These are phyloP conservation scores for Pica pica DNA, from an alignment of 2,113 vertebrate genomes.

Conservation along the genomic window DNA sequence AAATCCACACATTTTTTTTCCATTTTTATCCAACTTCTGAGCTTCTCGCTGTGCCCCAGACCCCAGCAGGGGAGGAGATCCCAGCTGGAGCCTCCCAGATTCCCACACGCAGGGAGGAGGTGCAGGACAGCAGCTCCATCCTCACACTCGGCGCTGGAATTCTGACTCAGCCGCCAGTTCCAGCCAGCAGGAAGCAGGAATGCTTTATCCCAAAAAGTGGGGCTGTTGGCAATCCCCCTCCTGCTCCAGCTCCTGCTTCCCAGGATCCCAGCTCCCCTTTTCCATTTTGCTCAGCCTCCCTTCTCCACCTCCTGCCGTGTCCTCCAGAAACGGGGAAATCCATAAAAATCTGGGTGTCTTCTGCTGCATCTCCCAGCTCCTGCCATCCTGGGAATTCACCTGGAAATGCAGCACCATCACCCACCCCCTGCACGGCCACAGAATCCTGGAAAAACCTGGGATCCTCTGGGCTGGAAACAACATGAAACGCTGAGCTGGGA, in stretches of 20 bases:
- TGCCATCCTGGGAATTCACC: neutral
- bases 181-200: neutral
- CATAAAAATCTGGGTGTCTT: neutral
- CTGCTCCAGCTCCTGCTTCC: neutral
- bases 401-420: neutral
- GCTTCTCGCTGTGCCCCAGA: neutral
- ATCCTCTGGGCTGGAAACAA: neutral
- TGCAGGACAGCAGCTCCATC: neutral
- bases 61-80: neutral
- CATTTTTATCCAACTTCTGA: neutral
- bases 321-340: neutral
- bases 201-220: neutral
- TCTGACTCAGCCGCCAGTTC: too few species aligned
- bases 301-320: neutral
- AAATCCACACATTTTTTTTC: rapidly evolving
- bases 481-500: neutral
- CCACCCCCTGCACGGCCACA: rapidly evolving
- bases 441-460: neutral
- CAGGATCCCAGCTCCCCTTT: neutral
- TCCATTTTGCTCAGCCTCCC: neutral
- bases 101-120: rapidly evolving
- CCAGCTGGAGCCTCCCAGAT: too few species aligned
- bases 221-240: neutral
- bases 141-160: neutral
- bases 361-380: neutral